These are phyloP conservation scores for Aphidius gifuensis DNA, from an alignment of 1,140 invertebrate genomes.

Conservation along the genomic window DNA sequence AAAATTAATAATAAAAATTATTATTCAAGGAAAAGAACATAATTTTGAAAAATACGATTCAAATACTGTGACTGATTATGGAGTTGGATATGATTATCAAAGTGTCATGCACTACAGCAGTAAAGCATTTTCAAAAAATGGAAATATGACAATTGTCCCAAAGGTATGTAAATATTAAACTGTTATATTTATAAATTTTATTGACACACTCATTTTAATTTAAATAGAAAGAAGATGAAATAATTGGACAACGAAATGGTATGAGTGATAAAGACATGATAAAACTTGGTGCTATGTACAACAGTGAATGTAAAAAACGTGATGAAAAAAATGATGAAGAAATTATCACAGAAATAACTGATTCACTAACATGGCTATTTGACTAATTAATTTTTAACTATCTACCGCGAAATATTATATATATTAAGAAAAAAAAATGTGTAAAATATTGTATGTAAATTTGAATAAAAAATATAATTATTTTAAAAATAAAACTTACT, in stretches of 20 bases:
- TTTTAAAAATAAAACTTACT: no score
- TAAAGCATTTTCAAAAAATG: slow-evolving; percentile 73
- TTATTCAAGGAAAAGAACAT: slow-evolving; percentile 55
- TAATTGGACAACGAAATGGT: slow-evolving; percentile 64
- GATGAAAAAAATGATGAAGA: slow-evolving; percentile 24
- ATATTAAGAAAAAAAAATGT: no score
- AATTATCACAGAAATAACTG: slow-evolving; percentile 30
- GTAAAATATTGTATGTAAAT: no score
- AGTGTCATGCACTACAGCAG: slow-evolving; percentile 84
- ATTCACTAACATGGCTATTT: slow-evolving; percentile 34
- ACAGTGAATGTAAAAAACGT: slow-evolving; percentile 48
- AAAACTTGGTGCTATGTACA: slow-evolving; percentile 68
- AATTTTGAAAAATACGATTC: slow-evolving; percentile 69
- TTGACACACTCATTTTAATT: not conserved
- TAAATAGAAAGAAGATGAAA: slow-evolving; percentile 30
- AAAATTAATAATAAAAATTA: not conserved
- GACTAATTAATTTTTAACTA: slow-evolving; percentile 5
- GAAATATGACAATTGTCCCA: slow-evolving; percentile 66
- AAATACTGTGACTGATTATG: slow-evolving; percentile 60
- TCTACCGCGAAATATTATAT: no score
- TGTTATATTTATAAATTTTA: slow-evolving; percentile 5
- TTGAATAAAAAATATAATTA: no score
- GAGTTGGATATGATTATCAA: slow-evolving; percentile 72
- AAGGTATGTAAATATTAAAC: slow-evolving; percentile 54
- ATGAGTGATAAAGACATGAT: slow-evolving; percentile 64